These are phyloP conservation scores for Cremastinae sp. DNA, from an alignment of 2,888 invertebrate genomes.

Conservation along the genomic window DNA sequence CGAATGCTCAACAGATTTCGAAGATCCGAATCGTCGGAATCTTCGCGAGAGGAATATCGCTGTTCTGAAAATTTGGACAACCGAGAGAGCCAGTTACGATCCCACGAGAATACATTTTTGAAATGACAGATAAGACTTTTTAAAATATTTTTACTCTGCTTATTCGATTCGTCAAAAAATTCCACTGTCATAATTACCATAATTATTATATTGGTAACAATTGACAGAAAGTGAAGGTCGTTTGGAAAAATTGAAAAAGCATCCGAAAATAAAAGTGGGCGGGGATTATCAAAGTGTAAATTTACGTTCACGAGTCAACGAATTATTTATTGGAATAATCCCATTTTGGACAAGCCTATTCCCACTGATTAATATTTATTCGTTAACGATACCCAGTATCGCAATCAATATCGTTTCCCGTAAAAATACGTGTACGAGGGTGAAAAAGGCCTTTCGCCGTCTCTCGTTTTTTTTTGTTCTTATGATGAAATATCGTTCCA, in stretches of 20 bases:
- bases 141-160: background rate
- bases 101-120: too few species aligned
- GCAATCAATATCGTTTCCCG: background rate
- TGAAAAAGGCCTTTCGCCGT: background rate
- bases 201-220: too few species aligned
- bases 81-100: background rate
- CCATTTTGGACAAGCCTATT: too few species aligned
- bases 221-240: too few species aligned
- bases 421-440: background rate
- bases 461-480: constrained; percentile 25
- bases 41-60: background rate
- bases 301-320: background rate
- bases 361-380: constrained; percentile 8
- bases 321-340: background rate
- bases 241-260: too few species aligned
- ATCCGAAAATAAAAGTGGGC: too few species aligned
- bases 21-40: background rate
- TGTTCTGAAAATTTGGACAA: too few species aligned
- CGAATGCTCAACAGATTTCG: background rate
- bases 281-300: too few species aligned
- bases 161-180: background rate
- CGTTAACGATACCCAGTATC: background rate
- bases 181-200: too few species aligned
- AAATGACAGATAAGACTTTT: too few species aligned
- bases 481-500: constrained; percentile 40